These are phyloP conservation scores for Conus canariensis DNA, from an alignment of 2,888 invertebrate genomes.

Conservation along the genomic window DNA sequence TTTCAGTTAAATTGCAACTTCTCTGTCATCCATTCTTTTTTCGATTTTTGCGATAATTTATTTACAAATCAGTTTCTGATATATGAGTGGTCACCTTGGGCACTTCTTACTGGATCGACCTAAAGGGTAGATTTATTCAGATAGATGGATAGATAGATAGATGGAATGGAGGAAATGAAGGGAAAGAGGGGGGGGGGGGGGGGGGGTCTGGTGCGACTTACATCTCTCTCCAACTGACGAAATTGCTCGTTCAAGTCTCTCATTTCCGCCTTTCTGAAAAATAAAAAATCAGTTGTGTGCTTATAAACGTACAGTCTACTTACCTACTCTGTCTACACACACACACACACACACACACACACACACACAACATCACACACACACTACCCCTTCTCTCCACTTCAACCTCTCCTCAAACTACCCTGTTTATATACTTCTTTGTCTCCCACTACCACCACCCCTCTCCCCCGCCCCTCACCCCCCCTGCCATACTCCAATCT, in stretches of 20 bases:
- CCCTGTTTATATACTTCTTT: too few relatives aligned
- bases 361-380: not conserved
- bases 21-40: too few relatives aligned
- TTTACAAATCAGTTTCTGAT: too few relatives aligned
- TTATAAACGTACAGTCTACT: not conserved
- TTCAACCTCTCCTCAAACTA: too few relatives aligned
- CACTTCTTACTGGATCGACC: too few relatives aligned
- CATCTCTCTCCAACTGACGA: constrained; percentile 84
- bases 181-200: not conserved
- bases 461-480: too few relatives aligned
- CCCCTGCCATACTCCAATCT: too few relatives aligned
- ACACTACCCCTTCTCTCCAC: not conserved
- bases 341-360: constrained; percentile 20
- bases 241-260: constrained; percentile 85
- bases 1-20: too few relatives aligned
- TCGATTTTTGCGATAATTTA: too few relatives aligned
- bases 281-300: not conserved
- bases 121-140: not conserved
- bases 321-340: not conserved
- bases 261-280: constrained; percentile 59
- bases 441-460: too few relatives aligned
- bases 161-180: not conserved
- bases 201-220: constrained; percentile 47
- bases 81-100: too few relatives aligned
- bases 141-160: not conserved